Evolutionary conservation across 2,797 vertebrate genomes (phyloP).

Genomic region (Acipenser ruthenus): DNA sequence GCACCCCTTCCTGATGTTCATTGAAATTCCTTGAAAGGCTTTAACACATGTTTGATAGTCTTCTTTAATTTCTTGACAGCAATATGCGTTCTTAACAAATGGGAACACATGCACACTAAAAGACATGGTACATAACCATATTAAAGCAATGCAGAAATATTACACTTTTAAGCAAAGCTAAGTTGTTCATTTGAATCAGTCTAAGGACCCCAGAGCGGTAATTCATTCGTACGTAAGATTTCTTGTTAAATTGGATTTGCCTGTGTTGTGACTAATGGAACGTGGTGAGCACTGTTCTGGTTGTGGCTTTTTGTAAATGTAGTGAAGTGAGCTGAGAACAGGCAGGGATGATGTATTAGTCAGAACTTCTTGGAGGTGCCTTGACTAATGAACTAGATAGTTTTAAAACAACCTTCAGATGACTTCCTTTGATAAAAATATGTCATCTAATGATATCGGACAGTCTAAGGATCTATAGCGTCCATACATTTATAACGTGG

Average conservation of each 20-base stretch:
- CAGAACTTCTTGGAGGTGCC: neutral
- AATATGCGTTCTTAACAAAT: too few relatives aligned
- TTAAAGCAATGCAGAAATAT: too few relatives aligned
- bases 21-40: too few relatives aligned
- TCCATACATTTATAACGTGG: neutral
- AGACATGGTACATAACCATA: too few relatives aligned
- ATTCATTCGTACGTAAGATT: neutral
- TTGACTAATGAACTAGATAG: neutral
- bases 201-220: neutral
- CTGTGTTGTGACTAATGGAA: neutral
- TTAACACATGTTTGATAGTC: too few relatives aligned
- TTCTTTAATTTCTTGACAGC: too few relatives aligned
- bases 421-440: neutral
- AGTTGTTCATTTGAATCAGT: neutral
- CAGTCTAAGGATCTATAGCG: neutral
- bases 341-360: neutral
- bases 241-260: conserved; percentile 3
- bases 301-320: neutral
- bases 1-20: too few relatives aligned
- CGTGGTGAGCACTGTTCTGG: conserved; percentile 1
- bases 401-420: conserved; percentile 3
- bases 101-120: too few relatives aligned
- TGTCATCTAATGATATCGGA: neutral
- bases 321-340: neutral
- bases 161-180: too few relatives aligned